Percentiles rank a stretch among this genome's conserved stretches.
Conservation (phyloP, 2,797 vertebrate genomes). For the Argyrosomus regius region DNA sequence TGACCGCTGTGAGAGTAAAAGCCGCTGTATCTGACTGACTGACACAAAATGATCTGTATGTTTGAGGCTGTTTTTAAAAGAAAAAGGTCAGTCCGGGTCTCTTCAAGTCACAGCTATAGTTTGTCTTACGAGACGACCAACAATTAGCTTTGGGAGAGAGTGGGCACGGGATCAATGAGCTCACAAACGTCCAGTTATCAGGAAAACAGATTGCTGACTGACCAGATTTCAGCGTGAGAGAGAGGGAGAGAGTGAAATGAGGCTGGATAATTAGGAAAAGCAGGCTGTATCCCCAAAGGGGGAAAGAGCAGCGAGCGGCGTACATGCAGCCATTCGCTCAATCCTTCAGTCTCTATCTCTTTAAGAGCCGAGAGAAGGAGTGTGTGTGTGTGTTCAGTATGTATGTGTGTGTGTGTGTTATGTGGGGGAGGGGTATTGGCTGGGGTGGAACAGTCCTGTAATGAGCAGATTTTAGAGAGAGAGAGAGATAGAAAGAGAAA, state of each 20-base stretch:
- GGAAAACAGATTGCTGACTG: conserved; percentile 73
- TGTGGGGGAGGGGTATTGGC: conserved; percentile 84
- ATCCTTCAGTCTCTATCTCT: conserved; percentile 90
- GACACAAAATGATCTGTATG: too few relatives aligned
- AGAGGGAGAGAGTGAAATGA: conserved; percentile 62
- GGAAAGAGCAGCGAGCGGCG: conserved; percentile 59
- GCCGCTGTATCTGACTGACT: background rate
- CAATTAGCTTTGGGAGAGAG: conserved; percentile 36
- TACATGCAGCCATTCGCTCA: conserved; percentile 62
- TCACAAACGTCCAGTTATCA: conserved; percentile 52
- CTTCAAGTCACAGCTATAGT: conserved; percentile 31
- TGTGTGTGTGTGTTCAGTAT: conserved; percentile 66
- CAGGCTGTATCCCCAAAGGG: conserved; percentile 72
- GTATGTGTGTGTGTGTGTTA: conserved; percentile 62
- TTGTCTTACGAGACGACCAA: conserved; percentile 29
- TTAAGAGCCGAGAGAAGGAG: conserved; percentile 88
- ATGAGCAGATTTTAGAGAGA: conserved; percentile 87
- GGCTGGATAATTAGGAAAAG: conserved; percentile 81
- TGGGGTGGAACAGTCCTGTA: conserved; percentile 87
- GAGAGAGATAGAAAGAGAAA: conserved; percentile 57
- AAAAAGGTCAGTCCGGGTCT: conserved; percentile 23
- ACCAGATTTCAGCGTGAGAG: conserved; percentile 51
- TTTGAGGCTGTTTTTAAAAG: background rate
- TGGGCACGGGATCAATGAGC: conserved; percentile 49
- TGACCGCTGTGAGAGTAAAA: background rate